Percentiles rank a stretch among this genome's conserved stretches.
Evolutionary conservation across 2,797 vertebrate genomes (phyloP).

Genomic region (Sternotherus odoratus): DNA sequence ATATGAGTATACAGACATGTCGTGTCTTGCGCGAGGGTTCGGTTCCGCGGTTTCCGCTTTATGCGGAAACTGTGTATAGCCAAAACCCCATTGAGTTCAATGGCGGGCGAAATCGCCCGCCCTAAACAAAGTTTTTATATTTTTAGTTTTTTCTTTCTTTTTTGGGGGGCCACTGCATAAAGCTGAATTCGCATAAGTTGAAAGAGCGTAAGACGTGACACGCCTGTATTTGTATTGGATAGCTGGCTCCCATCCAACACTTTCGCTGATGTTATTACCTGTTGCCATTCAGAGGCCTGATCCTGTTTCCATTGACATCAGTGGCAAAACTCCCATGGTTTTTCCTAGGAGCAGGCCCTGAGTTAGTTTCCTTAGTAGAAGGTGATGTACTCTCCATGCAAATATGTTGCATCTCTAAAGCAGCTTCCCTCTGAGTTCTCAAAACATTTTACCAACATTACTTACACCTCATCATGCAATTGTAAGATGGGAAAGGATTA

Average conservation of each 20-base stretch:
- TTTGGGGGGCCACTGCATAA: too few relatives aligned
- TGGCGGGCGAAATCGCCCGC: too few relatives aligned
- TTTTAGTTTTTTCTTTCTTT: too few relatives aligned
- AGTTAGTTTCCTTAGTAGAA: not conserved
- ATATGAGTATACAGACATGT: too few relatives aligned
- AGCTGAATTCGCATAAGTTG: too few relatives aligned
- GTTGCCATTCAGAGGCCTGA: not conserved
- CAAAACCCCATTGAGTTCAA: too few relatives aligned
- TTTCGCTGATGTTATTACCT: not conserved
- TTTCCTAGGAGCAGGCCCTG: not conserved
- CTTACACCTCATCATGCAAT: not conserved
- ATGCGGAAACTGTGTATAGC: too few relatives aligned
- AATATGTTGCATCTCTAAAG: not conserved
- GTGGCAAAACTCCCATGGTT: not conserved
- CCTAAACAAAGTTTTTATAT: too few relatives aligned
- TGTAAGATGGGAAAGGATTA: not conserved
- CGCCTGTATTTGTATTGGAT: too few relatives aligned
- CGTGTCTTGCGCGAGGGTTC: too few relatives aligned
- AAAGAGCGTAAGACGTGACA: too few relatives aligned
- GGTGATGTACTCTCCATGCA: not conserved
- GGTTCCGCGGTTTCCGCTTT: too few relatives aligned
- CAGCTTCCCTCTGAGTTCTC: not conserved
- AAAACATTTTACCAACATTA: not conserved
- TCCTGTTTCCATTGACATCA: not conserved
- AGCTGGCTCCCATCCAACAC: not conserved